Evolutionary conservation across 2,113 vertebrate genomes (phyloP).

Genomic region (Hippopotamus amphibius): DNA sequence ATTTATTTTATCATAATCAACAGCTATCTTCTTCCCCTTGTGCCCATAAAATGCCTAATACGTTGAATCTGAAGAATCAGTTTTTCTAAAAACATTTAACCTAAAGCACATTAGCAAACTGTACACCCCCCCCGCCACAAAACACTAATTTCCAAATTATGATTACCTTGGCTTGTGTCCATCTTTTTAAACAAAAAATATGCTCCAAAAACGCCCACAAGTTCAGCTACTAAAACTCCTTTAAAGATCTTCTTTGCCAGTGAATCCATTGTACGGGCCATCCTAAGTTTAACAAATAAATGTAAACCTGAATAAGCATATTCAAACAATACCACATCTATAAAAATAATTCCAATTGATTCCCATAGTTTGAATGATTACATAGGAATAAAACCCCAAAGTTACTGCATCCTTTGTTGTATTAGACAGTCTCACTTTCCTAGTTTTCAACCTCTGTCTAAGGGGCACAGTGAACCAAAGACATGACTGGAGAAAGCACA

Average conservation of each 20-base stretch:
- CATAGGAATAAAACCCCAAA: background rate
- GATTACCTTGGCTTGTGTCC: slow-evolving; percentile 81
- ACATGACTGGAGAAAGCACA: background rate
- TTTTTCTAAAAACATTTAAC: slow-evolving; percentile 44
- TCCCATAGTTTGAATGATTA: background rate
- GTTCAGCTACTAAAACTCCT: slow-evolving; percentile 73
- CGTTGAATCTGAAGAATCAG: background rate
- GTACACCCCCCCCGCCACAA: background rate
- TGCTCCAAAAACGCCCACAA: slow-evolving; percentile 71
- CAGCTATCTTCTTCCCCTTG: background rate
- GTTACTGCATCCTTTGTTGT: background rate
- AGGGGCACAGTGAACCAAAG: background rate
- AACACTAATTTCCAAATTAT: slow-evolving; percentile 19
- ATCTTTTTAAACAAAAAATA: slow-evolving; percentile 78
- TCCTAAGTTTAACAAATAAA: slow-evolving; percentile 69
- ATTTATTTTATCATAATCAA: background rate
- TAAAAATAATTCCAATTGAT: background rate
- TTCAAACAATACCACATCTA: background rate
- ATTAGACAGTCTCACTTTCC: background rate
- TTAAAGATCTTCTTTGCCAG: slow-evolving; percentile 78
- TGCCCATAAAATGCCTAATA: background rate
- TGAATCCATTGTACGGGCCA: slow-evolving; percentile 63
- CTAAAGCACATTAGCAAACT: background rate
- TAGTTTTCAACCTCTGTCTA: background rate
- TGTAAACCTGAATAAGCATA: background rate